A percentile compares a stretch with the other conserved stretches of the same genome.
Conservation (phyloP, 1,140 invertebrate species). For the Lasaia peninsularis region DNA sequence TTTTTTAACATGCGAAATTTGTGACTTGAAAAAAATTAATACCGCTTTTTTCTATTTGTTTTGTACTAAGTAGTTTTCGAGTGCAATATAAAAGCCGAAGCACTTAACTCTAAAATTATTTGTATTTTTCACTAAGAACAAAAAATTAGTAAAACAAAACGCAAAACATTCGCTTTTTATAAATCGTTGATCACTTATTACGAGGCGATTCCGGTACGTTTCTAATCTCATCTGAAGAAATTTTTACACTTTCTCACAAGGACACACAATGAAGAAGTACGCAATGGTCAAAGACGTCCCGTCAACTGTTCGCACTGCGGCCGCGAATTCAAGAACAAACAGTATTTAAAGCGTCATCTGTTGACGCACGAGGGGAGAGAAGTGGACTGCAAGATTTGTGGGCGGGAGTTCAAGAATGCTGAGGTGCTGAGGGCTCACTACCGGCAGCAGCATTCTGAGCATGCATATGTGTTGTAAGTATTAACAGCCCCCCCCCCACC, state of each 20-base stretch:
- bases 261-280: slow-evolving; percentile 41
- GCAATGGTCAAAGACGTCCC: slow-evolving; percentile 11
- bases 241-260: slow-evolving; percentile 17
- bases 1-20: too few relatives aligned
- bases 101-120: too few relatives aligned
- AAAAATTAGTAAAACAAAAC: too few relatives aligned
- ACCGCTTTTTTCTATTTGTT: too few relatives aligned
- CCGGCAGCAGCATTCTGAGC: slow-evolving; percentile 28
- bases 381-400: slow-evolving; percentile 26
- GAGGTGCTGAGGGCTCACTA: slow-evolving; percentile 29
- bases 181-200: too few relatives aligned
- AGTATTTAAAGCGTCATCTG: slow-evolving; percentile 34
- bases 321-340: slow-evolving; percentile 31
- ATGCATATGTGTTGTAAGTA: slow-evolving; percentile 24
- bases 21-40: too few relatives aligned
- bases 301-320: slow-evolving; percentile 34
- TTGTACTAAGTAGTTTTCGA: too few relatives aligned
- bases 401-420: slow-evolving; percentile 23
- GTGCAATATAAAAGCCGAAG: too few relatives aligned
- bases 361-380: slow-evolving; percentile 21
- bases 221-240: neutral
- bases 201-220: too few relatives aligned
- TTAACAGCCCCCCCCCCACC: neutral
- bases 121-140: too few relatives aligned
- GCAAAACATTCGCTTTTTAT: too few relatives aligned